A percentile compares a stretch with the other conserved stretches of the same genome.
phyloP scores from a whole-genome alignment of 2,888 invertebrate species.

The Rotaria socialis region DNA sequence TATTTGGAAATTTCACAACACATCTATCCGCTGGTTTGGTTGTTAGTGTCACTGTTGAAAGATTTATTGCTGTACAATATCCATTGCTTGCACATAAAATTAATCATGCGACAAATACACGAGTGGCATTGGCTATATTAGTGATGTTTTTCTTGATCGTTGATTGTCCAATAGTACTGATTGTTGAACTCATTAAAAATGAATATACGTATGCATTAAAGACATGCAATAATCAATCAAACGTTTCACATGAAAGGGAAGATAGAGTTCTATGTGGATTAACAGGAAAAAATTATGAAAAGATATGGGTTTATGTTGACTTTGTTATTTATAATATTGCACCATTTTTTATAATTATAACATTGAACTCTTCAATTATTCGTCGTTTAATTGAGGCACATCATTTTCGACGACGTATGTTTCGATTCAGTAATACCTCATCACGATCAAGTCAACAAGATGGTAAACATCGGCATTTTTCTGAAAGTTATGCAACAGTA shows the following conservation, averaged over 20 bases:
- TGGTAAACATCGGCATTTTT: not conserved
- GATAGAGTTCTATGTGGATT: not conserved
- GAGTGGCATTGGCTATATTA: not conserved
- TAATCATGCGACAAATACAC: not conserved
- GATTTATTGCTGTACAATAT: constrained; percentile 27
- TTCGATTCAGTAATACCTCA: not conserved
- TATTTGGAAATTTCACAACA: not conserved
- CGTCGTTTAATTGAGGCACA: constrained; percentile 31
- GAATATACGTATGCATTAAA: not conserved
- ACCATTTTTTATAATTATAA: constrained; percentile 24
- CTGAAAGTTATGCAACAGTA: not conserved
- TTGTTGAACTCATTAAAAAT: not conserved
- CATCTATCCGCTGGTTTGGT: constrained; percentile 28
- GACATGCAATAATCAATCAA: not conserved
- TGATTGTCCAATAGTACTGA: not conserved
- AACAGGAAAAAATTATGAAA: not conserved
- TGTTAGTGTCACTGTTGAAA: constrained; percentile 13
- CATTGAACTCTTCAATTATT: constrained; percentile 4
- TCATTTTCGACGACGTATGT: not conserved
- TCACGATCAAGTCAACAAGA: not conserved
- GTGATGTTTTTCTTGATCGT: not conserved
- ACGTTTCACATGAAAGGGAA: not conserved
- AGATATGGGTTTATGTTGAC: constrained; percentile 14
- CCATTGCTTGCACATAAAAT: constrained; percentile 34
- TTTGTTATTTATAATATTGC: not conserved